Conservation (phyloP, 2,888 invertebrate species). For the Ectemnius continuus region DNA sequence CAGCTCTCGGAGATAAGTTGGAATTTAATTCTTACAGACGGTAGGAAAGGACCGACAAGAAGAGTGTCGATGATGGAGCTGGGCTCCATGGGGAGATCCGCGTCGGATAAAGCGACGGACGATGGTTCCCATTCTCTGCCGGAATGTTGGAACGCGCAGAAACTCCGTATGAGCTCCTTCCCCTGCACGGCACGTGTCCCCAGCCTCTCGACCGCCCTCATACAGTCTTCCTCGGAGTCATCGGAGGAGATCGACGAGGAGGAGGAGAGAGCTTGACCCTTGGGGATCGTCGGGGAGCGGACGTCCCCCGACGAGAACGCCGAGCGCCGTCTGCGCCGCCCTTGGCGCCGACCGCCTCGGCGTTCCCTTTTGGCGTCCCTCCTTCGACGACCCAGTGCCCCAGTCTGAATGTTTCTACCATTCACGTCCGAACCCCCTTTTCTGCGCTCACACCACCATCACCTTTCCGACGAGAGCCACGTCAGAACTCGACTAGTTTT, state of each 20-base stretch:
- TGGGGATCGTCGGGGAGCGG: constrained; percentile 64
- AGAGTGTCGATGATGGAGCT: constrained; percentile 88
- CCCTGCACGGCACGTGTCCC: constrained; percentile 80
- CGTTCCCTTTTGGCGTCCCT: constrained; percentile 69
- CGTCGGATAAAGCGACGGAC: constrained; percentile 71
- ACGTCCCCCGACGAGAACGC: constrained; percentile 63
- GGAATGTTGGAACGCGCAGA: constrained; percentile 72
- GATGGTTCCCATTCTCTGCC: constrained; percentile 71
- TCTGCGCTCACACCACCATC: constrained; percentile 21
- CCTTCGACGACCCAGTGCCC: constrained; percentile 72
- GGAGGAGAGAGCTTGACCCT: constrained; percentile 69
- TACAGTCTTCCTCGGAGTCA: constrained; percentile 82
- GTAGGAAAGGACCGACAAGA: constrained; percentile 42
- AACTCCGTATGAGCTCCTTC: constrained; percentile 68
- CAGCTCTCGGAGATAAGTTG: constrained; percentile 45
- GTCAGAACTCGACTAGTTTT: not conserved
- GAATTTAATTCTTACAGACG: constrained; percentile 33
- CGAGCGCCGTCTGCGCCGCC: constrained; percentile 61
- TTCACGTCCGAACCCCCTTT: constrained; percentile 4
- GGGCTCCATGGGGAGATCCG: constrained; percentile 75
- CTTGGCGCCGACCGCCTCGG: constrained; percentile 62
- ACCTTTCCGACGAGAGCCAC: constrained; percentile 6
- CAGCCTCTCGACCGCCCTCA: constrained; percentile 82
- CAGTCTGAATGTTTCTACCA: constrained; percentile 60
- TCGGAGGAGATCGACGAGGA: constrained; percentile 76